Evolutionary conservation across 2,113 vertebrate genomes (phyloP).

Genomic region (Sinosuthora webbiana): DNA sequence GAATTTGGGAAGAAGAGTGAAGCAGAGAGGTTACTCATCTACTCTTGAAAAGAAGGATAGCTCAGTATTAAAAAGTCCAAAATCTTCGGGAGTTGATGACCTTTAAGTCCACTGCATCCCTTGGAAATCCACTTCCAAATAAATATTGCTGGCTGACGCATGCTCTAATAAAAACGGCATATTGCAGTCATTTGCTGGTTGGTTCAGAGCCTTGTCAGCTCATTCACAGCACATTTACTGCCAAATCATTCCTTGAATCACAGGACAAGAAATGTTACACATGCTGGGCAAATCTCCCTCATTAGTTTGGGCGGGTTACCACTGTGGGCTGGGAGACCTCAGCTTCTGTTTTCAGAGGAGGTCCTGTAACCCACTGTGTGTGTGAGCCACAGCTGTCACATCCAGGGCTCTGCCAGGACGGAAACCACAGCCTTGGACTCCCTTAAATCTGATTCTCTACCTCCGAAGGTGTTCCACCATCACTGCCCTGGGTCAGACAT

Average conservation of each 20-base stretch:
- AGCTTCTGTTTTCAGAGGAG: not conserved
- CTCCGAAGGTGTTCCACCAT: not conserved
- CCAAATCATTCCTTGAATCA: conserved; percentile 61
- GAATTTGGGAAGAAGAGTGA: not conserved
- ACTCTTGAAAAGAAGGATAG: not conserved
- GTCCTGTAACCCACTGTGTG: not conserved
- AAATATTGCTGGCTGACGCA: conserved; percentile 13
- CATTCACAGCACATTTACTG: conserved; percentile 53
- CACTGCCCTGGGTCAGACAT: not conserved
- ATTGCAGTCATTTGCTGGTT: conserved; percentile 42
- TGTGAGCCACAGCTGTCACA: not conserved
- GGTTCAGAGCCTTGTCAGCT: conserved; percentile 31
- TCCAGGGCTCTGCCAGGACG: not conserved
- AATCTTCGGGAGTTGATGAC: not conserved
- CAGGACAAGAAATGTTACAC: not conserved
- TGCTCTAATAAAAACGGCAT: conserved; percentile 13
- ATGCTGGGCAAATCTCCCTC: not conserved
- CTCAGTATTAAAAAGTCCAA: not conserved
- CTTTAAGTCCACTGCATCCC: not conserved
- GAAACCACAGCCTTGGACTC: not conserved
- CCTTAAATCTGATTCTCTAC: not conserved
- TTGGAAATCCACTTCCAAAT: conserved; percentile 19
- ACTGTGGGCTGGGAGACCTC: not conserved
- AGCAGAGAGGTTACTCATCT: not conserved
- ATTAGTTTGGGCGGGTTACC: not conserved